These are phyloP conservation scores for Drosophila ercepeae DNA, from an alignment of 1,140 invertebrate species.

Conservation along the genomic window DNA sequence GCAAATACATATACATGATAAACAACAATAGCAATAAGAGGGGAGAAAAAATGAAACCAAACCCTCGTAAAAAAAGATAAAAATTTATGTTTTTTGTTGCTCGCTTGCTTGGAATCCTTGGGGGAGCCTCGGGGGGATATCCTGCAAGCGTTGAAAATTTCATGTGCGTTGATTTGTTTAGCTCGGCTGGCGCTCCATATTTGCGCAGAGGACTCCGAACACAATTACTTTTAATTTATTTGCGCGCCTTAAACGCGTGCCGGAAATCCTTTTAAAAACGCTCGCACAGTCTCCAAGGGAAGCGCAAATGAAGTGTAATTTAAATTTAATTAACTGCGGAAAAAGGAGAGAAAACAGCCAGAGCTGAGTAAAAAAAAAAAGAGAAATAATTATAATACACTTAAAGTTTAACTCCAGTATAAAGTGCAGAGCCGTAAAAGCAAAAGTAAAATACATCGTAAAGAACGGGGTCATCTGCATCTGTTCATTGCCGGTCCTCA, in stretches of 20 bases:
- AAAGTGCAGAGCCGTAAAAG: constrained; percentile 14
- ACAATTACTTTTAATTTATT: constrained; percentile 74
- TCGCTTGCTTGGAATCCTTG: constrained; percentile 21
- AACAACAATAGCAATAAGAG: constrained; percentile 46
- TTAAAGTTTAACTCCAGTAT: constrained; percentile 14
- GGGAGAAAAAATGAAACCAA: constrained; percentile 23
- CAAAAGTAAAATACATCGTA: constrained; percentile 12
- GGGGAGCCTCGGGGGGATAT: constrained; percentile 15
- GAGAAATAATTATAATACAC: constrained; percentile 26
- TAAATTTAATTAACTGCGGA: constrained; percentile 63
- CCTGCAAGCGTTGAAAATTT: constrained; percentile 54
- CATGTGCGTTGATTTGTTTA: constrained; percentile 69
- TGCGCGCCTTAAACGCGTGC: constrained; percentile 26
- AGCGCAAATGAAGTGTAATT: constrained; percentile 46
- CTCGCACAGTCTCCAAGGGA: constrained; percentile 4
- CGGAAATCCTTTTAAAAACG: constrained; percentile 41
- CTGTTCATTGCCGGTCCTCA: constrained; percentile 3
- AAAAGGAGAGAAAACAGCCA: neutral
- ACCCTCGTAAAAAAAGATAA: constrained; percentile 64
- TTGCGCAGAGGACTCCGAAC: constrained; percentile 20
- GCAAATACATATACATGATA: constrained; percentile 46
- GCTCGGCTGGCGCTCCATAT: constrained; percentile 44
- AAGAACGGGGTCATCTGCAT: constrained; percentile 31
- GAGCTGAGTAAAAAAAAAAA: neutral
- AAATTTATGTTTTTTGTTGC: constrained; percentile 64